A percentile compares a stretch with the other conserved stretches of the same genome.
Conservation (phyloP, 2,888 invertebrate genomes). For the Drosophila siamana region DNA sequence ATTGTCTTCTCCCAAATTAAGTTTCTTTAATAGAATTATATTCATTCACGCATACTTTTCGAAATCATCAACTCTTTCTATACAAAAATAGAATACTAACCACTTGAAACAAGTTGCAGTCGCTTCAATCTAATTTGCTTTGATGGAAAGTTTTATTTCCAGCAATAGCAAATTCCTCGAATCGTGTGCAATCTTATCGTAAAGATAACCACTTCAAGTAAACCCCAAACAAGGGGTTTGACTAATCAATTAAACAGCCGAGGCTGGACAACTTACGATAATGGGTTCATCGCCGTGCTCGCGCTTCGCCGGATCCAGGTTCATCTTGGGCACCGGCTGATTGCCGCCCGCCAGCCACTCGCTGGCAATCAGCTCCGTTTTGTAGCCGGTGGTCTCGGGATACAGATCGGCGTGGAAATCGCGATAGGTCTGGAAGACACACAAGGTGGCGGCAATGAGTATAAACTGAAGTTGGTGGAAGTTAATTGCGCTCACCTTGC, state of each 20-base stretch:
- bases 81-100: too few species aligned
- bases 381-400: slow-evolving; percentile 94
- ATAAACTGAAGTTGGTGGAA: background rate
- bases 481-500: slow-evolving; percentile 88
- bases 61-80: too few species aligned
- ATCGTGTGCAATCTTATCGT: slow-evolving; percentile 12
- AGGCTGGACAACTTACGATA: slow-evolving; percentile 86
- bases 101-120: too few species aligned
- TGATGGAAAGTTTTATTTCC: background rate
- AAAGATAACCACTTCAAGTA: slow-evolving; percentile 3
- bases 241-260: slow-evolving; percentile 4
- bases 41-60: too few species aligned
- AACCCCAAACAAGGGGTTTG: background rate
- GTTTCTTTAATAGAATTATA: too few species aligned
- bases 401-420: slow-evolving; percentile 98
- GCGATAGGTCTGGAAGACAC: slow-evolving; percentile 90
- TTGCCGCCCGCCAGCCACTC: slow-evolving; percentile 94
- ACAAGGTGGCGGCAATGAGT: background rate
- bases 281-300: slow-evolving; percentile 88
- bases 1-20: too few species aligned
- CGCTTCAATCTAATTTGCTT: too few species aligned
- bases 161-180: background rate
- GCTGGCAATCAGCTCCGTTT: slow-evolving; percentile 91
- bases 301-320: slow-evolving; percentile 92
- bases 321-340: slow-evolving; percentile 92